Evolutionary conservation across 2,113 vertebrate genomes (phyloP).

Genomic region (Ameiurus melas): DNA sequence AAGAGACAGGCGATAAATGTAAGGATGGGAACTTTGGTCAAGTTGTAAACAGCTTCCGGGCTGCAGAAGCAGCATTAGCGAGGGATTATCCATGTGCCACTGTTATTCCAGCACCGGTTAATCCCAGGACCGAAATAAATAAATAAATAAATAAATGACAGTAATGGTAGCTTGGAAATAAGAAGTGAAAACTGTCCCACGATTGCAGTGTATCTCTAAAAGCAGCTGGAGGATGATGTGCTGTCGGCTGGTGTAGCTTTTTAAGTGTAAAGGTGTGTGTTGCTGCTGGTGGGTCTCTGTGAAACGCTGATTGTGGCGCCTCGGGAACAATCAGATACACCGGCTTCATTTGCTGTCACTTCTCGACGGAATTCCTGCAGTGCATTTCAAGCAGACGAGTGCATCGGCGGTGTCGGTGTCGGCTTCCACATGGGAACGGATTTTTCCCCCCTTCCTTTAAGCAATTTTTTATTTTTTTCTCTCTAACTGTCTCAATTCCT

Average conservation of each 20-base stretch:
- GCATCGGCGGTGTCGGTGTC: background rate
- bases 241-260: slow-evolving; percentile 11
- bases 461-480: background rate
- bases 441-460: background rate
- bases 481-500: background rate
- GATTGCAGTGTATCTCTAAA: background rate
- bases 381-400: slow-evolving; percentile 63
- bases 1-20: slow-evolving; percentile 27
- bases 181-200: background rate
- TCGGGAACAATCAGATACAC: slow-evolving; percentile 64
- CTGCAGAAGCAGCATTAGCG: slow-evolving; percentile 56
- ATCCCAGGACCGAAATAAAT: no score
- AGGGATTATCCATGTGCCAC: slow-evolving; percentile 65
- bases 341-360: slow-evolving; percentile 61
- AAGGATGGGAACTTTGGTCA: slow-evolving; percentile 57
- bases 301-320: slow-evolving; percentile 60
- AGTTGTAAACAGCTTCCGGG: slow-evolving; percentile 63
- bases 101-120: background rate
- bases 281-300: slow-evolving; percentile 59
- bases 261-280: slow-evolving; percentile 58
- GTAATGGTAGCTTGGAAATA: background rate
- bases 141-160: background rate
- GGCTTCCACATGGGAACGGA: slow-evolving; percentile 15
- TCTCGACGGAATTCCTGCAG: slow-evolving; percentile 51
- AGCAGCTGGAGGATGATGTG: background rate